Evolutionary conservation across 1,140 invertebrate genomes (phyloP), one percentile per base, ranked within the genome.

Genomic region (Camponotus vicinus): DNA sequence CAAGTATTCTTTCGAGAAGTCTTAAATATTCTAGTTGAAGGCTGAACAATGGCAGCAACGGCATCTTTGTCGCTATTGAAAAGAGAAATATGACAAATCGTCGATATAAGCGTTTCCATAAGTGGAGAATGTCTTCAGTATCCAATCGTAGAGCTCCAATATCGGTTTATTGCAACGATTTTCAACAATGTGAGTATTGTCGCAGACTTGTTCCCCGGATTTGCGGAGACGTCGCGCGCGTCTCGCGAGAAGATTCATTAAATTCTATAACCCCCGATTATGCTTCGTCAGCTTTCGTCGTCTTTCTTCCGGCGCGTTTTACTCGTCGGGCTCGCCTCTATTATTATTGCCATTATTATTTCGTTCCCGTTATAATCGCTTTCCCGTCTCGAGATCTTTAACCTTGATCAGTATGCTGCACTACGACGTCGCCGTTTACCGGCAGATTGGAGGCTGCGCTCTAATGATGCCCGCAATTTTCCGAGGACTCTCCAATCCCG

Each of bases 391-490:
- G 21, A 77, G 71, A 90, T 88, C 83, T 88, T 86, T 87, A 80
- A 90, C 82, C 66, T 85, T 90, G 89, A 90, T 90, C 85, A 90
- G 82, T 80, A 90, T 87, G 67, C 85, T 13, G 55, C 11, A 70
- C 76, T 79, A 59, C 64, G 80, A 88, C 77, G 87, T 77, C 63
- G 76, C 79, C 89, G 77, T 90, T 90, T 89, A 88, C 80, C 40
- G 75, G 67, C 49, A 90, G 84, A 90, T 90, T 86, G 88, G 78
- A 71, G 88, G 66, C 79, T 55, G 77, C 80, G 18, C 73, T 45
- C 66, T 89, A 89, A 90, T 85, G 75, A 83, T 66, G 78, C 71
- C 32, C 32, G 77, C 49, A 80, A 87, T 87, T 90, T 52, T 75
- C 70, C 80, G 70, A 66, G 37, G 75, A 86, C 67, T 90, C 85